A percentile compares a stretch with the other conserved stretches of the same genome.
phyloP scores from a whole-genome alignment of 1,140 invertebrate species.

The fruit fly (Drosophila melanogaster) region Release_6_plus_ISO1_MT NT_033777.3:9097001-9097500 shows the following conservation, averaged over 20 bases:
- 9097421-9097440: neutral
- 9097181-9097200: conserved; percentile 53
- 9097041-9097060: conserved; percentile 39
- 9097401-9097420: conserved; percentile 57
- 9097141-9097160: conserved; percentile 27
- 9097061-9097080: conserved; percentile 42
- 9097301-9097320: conserved; percentile 63
- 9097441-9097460: neutral
- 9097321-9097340: conserved; percentile 71
- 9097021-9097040: conserved; percentile 7
- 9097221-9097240: conserved; percentile 21
- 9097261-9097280: neutral
- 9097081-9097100: conserved; percentile 31
- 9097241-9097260: neutral
- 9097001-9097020: conserved; percentile 59
- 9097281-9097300: conserved; percentile 43
- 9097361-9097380: conserved; percentile 13
- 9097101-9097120: conserved; percentile 4
- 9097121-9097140: conserved; percentile 8
- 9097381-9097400: conserved; percentile 60
- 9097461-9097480: conserved; percentile 9
- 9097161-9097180: conserved; percentile 77
- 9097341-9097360: conserved; percentile 36
- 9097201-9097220: conserved; percentile 12
- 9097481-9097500: conserved; percentile 7